These are phyloP conservation scores for Chrysocyon brachyurus DNA, from an alignment of 2,797 vertebrate genomes.

Conservation along the genomic window DNA sequence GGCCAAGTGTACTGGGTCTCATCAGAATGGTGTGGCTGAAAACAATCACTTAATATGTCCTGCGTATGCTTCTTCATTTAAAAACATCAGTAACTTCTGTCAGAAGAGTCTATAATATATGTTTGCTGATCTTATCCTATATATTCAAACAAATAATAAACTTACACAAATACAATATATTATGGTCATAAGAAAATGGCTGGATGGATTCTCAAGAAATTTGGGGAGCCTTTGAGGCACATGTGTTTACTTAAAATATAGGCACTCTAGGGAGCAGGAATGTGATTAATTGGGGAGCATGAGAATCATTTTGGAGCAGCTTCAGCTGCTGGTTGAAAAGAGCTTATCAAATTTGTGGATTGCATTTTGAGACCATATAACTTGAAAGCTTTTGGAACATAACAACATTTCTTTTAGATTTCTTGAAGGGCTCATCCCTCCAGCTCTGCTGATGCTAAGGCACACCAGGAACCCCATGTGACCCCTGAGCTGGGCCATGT, in stretches of 20 bases:
- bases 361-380: background rate
- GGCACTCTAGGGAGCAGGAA: background rate
- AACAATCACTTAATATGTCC: background rate
- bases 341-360: background rate
- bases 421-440: background rate
- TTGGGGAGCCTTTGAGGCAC: background rate
- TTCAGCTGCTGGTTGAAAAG: background rate
- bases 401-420: background rate
- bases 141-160: conserved; percentile 13
- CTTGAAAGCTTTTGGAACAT: background rate
- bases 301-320: background rate
- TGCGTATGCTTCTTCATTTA: background rate
- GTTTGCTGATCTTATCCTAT: background rate
- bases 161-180: conserved; percentile 41
- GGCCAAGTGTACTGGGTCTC: background rate
- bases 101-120: background rate
- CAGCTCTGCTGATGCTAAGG: background rate
- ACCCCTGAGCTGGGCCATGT: background rate
- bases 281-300: background rate
- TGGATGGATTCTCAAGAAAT: conserved; percentile 5
- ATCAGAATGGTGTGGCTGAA: background rate
- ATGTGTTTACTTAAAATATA: background rate
- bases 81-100: background rate
- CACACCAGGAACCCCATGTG: rapidly evolving
- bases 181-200: background rate